Evolutionary conservation across 1,140 invertebrate species (phyloP).

Genomic region (Cryptotermes secundus): DNA sequence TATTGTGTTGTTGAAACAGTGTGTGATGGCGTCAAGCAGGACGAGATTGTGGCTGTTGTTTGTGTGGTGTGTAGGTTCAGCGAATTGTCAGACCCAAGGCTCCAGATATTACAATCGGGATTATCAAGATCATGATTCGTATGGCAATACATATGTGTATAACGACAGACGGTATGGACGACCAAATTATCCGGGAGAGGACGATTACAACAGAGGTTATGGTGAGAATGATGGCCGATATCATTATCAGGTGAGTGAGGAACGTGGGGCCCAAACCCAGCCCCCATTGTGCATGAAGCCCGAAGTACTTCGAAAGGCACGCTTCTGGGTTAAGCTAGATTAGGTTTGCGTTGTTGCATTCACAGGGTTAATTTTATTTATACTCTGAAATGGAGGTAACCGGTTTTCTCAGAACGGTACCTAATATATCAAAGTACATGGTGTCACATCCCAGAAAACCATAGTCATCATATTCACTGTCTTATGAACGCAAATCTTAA

Average conservation of each 20-base stretch:
- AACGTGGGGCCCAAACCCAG: too few relatives aligned
- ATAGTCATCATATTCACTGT: too few relatives aligned
- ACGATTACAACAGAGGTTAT: not conserved
- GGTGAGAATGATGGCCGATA: not conserved
- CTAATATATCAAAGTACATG: too few relatives aligned
- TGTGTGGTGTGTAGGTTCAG: not conserved
- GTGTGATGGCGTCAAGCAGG: not conserved
- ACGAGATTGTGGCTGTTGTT: not conserved
- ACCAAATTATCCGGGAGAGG: not conserved
- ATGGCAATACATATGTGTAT: not conserved
- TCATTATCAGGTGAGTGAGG: not conserved
- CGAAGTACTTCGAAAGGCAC: too few relatives aligned
- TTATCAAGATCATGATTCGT: not conserved
- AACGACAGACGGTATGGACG: constrained; percentile 2
- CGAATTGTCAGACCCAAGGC: not conserved
- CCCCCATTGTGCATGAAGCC: too few relatives aligned
- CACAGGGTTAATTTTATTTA: too few relatives aligned
- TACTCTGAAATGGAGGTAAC: too few relatives aligned
- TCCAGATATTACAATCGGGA: not conserved
- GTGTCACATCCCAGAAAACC: too few relatives aligned
- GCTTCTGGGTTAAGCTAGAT: too few relatives aligned
- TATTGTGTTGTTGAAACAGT: not conserved
- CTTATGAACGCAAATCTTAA: too few relatives aligned
- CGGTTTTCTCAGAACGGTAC: too few relatives aligned
- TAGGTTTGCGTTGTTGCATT: too few relatives aligned